Evolutionary conservation across 2,113 vertebrate genomes (phyloP), one percentile per base, ranked within the genome.

Genomic region (Alligator mississippiensis): DNA sequence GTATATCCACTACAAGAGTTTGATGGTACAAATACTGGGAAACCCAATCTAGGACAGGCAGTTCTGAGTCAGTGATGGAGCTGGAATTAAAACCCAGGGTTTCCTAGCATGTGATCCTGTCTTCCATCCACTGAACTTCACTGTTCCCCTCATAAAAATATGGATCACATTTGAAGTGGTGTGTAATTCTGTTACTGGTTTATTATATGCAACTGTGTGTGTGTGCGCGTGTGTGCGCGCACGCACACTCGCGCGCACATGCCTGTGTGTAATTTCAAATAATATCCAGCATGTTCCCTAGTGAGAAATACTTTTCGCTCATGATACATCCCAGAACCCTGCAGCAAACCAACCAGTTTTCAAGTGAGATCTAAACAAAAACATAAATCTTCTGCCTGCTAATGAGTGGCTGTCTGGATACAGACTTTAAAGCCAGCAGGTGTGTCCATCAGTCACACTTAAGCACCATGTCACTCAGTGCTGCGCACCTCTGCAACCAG

Each of bases 1-100:
- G 88, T 93, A 61, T 60, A 79, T 59, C 83, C 78, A 22, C 62
- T 92, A 82, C 34, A 62, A 96, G 84, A 27, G 90, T 88, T 97
- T 96, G 91, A 95, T 95, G 94, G n/a, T 75, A 82, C 38, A 90
- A 21, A 38, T 47, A 74, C 12, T 60, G 59, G 59, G 22, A 79
- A 91, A 77, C 90, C 28, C 87, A 64, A 79, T 93, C 91, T 84
- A 92, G 94, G 61, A 59, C 87, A 57, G 78, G 70, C 77, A 94
- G 94, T 96, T 97, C 93, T 94, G 94, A 82, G 60, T 79, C 84
- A 93, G 87, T 47, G 38, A 93, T 95, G 94, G 93, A 89, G 24
- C 83, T 94, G 82, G 88, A 91, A 93, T 95, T 84, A 87, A 86
- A 96, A 88, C 38, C 85, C 59, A 85, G 3, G 38, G 19, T 24